Percentiles rank a stretch among this genome's conserved stretches.
phyloP scores from a whole-genome alignment of 2,797 vertebrate genomes.

The Neosilurus hyrtlii region DNA sequence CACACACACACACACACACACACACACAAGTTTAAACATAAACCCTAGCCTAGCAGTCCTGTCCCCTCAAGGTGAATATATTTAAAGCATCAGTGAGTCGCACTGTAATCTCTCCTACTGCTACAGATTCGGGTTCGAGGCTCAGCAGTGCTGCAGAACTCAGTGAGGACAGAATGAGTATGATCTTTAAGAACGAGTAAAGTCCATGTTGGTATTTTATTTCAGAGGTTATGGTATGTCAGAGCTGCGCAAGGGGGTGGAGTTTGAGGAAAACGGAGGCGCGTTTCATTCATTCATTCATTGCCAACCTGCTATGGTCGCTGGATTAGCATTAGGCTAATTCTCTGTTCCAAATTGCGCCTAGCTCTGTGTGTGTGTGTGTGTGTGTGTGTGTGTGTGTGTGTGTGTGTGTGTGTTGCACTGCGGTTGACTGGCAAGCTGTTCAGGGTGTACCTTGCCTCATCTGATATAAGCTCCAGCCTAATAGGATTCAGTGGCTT shows the following conservation, averaged over 20 bases:
- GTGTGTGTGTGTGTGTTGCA: neutral
- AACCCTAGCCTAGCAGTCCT: too few relatives aligned
- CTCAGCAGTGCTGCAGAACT: neutral
- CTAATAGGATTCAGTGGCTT: too few relatives aligned
- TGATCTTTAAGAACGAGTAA: neutral
- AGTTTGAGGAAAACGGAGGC: neutral
- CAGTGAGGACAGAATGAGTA: neutral
- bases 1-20: constrained; percentile 5
- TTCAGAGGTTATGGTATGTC: too few relatives aligned
- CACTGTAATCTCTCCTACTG: constrained; percentile 3
- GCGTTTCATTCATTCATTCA: neutral
- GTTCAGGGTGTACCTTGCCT: too few relatives aligned
- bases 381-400: neutral
- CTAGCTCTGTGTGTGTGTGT: too few relatives aligned
- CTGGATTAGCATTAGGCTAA: too few relatives aligned
- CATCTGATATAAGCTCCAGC: too few relatives aligned
- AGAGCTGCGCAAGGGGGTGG: neutral
- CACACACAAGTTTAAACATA: neutral
- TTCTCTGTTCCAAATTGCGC: too few relatives aligned
- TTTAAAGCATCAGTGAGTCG: neutral
- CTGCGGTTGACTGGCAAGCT: too few relatives aligned
- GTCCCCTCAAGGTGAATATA: too few relatives aligned
- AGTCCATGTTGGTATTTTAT: too few relatives aligned
- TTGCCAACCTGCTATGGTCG: too few relatives aligned
- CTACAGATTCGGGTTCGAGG: neutral